Percentiles rank a stretch among this genome's conserved stretches.
Evolutionary conservation across 2,797 vertebrate species (phyloP).

Genomic region (Hephaestus fuliginosus): DNA sequence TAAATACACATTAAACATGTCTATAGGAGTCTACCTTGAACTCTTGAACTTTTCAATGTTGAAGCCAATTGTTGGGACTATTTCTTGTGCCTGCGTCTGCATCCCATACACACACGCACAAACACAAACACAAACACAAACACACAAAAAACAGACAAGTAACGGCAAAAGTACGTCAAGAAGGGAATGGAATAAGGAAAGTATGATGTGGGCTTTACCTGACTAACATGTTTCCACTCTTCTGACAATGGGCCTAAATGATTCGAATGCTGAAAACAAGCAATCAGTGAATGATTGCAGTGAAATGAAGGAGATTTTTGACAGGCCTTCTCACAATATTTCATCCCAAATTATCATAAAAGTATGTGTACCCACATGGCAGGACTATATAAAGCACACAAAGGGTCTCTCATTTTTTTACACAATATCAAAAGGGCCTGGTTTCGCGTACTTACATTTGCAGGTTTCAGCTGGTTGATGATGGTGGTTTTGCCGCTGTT

Average conservation of each 20-base stretch:
- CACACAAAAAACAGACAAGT: conserved; percentile 68
- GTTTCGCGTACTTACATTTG: conserved; percentile 89
- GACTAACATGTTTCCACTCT: conserved; percentile 85
- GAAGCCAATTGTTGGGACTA: conserved; percentile 98
- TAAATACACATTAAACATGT: neutral
- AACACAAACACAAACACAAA: conserved; percentile 56
- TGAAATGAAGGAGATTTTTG: conserved; percentile 42
- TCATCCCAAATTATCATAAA: conserved; percentile 3
- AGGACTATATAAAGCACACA: neutral
- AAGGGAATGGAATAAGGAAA: conserved; percentile 22
- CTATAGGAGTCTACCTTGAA: conserved; percentile 88
- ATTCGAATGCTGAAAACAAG: conserved; percentile 80
- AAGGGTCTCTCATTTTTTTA: neutral
- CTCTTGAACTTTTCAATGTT: conserved; percentile 99
- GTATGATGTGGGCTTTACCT: conserved; percentile 73
- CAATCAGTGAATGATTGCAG: conserved; percentile 69
- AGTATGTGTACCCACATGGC: neutral
- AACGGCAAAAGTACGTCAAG: conserved; percentile 75
- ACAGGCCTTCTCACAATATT: conserved; percentile 38
- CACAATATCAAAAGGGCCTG: neutral
- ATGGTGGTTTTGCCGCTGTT: conserved; percentile 99
- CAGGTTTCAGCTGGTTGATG: conserved; percentile 97
- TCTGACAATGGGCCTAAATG: conserved; percentile 81
- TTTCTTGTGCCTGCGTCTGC: conserved; percentile 95
- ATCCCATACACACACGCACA: conserved; percentile 47